Percentiles rank a stretch among this genome's conserved stretches.
phyloP scores from a whole-genome alignment of 1,140 invertebrate species.

The Sarcophaga bullata region DNA sequence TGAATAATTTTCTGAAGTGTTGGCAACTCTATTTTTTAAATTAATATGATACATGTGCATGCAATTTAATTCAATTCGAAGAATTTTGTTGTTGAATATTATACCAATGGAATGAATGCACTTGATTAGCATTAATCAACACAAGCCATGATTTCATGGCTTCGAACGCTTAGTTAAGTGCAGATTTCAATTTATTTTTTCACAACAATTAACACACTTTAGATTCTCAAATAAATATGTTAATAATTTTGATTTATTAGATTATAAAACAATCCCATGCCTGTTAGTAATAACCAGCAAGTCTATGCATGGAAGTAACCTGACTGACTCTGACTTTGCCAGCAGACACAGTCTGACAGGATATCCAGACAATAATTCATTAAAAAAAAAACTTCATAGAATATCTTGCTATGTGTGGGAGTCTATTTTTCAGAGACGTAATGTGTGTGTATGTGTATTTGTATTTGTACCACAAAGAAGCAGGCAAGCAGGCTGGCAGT shows the following conservation, averaged over 20 bases:
- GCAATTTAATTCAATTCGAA: no score
- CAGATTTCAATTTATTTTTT: no score
- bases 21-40: no score
- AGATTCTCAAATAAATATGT: no score
- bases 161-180: no score
- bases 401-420: background rate
- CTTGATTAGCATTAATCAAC: background rate
- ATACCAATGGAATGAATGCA: background rate
- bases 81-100: no score
- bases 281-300: conserved; percentile 18
- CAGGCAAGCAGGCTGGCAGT: background rate
- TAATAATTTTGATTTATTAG: no score
- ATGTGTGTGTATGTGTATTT: background rate
- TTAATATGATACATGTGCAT: no score
- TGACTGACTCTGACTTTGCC: conserved; percentile 43
- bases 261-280: background rate
- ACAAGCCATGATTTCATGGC: no score
- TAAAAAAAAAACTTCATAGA: conserved; percentile 35
- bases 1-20: no score
- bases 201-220: no score
- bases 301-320: conserved; percentile 41
- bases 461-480: background rate
- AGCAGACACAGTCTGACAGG: conserved; percentile 50
- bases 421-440: background rate
- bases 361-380: conserved; percentile 52